These are phyloP conservation scores for Polydrusus pterygomalis DNA, from an alignment of 2,888 invertebrate species.

Conservation along the genomic window DNA sequence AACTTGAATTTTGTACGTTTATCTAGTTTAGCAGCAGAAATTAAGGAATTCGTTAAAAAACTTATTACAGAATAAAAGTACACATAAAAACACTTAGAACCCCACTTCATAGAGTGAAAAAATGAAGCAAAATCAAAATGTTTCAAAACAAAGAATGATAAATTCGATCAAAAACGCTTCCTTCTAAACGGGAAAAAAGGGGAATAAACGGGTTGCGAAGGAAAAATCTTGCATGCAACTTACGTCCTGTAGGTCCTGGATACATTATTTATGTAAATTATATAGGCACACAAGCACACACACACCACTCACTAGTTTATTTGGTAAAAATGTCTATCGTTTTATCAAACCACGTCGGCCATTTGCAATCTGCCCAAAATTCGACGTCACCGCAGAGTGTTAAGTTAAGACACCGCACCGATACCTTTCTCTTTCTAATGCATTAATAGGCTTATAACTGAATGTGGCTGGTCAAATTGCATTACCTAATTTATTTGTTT, in stretches of 20 bases:
- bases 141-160: slow-evolving; percentile 53
- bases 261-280: slow-evolving; percentile 68
- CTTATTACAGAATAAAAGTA: neutral
- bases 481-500: neutral
- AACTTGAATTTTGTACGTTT: slow-evolving; percentile 25
- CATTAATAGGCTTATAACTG: neutral
- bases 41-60: neutral
- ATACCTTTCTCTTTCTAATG: slow-evolving; percentile 32
- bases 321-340: slow-evolving; percentile 66
- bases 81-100: neutral
- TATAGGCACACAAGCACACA: slow-evolving; percentile 69
- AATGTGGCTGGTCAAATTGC: slow-evolving; percentile 13
- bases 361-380: slow-evolving; percentile 68
- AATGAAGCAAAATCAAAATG: slow-evolving; percentile 14
- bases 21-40: neutral
- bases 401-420: slow-evolving; percentile 20
- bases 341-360: slow-evolving; percentile 70
- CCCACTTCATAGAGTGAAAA: neutral
- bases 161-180: slow-evolving; percentile 17
- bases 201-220: neutral
- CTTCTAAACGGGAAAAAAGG: slow-evolving; percentile 33
- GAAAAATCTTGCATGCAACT: slow-evolving; percentile 57
- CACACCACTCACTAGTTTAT: slow-evolving; percentile 68
- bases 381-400: slow-evolving; percentile 33
- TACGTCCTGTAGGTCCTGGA: slow-evolving; percentile 71